These are phyloP conservation scores for Schizopygopsis pylzovi DNA, from an alignment of 2,797 vertebrate species.

Conservation along the genomic window DNA sequence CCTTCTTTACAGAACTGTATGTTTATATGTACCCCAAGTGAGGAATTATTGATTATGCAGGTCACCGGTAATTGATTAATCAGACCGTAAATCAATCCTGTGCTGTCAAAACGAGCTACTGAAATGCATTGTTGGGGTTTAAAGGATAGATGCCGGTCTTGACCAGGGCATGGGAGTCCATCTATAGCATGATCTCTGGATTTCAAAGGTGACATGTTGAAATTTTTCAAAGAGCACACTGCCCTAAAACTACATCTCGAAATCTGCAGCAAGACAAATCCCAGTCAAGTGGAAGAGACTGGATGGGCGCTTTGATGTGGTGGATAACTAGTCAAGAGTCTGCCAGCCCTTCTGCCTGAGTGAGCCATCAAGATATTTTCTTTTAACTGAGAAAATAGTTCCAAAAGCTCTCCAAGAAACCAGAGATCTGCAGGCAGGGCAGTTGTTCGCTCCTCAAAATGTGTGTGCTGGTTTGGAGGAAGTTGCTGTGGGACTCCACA, in stretches of 20 bases:
- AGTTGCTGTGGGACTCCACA: constrained; percentile 51
- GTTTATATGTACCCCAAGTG: neutral
- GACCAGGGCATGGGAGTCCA: neutral
- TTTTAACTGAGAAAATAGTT: constrained; percentile 30
- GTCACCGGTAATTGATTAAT: neutral
- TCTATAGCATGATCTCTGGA: constrained; percentile 1
- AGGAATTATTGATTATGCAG: constrained; percentile 20
- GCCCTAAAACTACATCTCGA: constrained; percentile 18
- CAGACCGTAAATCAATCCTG: constrained; percentile 6
- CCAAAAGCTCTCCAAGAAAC: constrained; percentile 23
- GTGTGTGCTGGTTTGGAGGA: constrained; percentile 44
- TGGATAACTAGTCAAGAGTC: constrained; percentile 21
- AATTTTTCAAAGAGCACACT: constrained; percentile 33
- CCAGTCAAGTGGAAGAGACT: constrained; percentile 21
- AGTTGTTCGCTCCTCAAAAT: constrained; percentile 22
- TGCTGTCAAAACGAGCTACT: neutral
- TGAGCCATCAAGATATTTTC: constrained; percentile 23
- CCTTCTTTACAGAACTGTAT: neutral
- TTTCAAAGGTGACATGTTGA: constrained; percentile 38
- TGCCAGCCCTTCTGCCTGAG: constrained; percentile 32
- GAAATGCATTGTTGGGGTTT: constrained; percentile 29
- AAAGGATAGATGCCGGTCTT: constrained; percentile 17
- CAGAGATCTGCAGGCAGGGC: constrained; percentile 13
- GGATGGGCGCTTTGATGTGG: constrained; percentile 30
- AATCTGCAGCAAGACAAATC: constrained; percentile 20